Evolutionary conservation across 2,888 invertebrate genomes (phyloP), one percentile per base, ranked within the genome.

Genomic region (Patella depressa): DNA sequence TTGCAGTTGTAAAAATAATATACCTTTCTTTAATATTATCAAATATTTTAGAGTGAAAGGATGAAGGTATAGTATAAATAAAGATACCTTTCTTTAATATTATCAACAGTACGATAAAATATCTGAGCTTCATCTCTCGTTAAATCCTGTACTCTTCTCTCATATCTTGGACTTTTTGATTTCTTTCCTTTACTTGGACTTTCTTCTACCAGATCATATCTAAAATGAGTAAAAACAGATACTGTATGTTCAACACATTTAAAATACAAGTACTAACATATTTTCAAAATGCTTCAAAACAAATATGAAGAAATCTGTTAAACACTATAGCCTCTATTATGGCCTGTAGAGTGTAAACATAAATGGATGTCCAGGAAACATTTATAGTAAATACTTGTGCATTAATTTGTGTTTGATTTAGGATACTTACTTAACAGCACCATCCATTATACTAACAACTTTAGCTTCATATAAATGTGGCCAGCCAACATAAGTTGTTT

Each of bases 401-500:
- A 73, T 57, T 73, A 55, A 17, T n/a, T 54, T 19, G 5, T 17
- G 53, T 45, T 45, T 59, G 17, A 29, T 19, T n/a, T 29, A 59
- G 15, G 19, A 57, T 54, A 74, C 80, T 76, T 82, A 88, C 88
- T 84, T 88, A 59, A 77, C 74, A 75, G 93, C 92, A 73, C 92
- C 93, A 85, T 94, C 93, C 0, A 94, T 94, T 19, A 96, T 93
- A 3, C 94, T 93, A 71, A 94, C 91, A 3, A 96, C 95, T 87
- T 89, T 90, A 14, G 96, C 96, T 91, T 96, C 96, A n/a, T 94
- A 93, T 76, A 99, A 93, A 92, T 98, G 97, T 0, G 99, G 99
- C 98, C 98, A 99, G 7, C 95, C 94, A 4, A 97, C 96, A 93
- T 94, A 96, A 2, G 98, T 94, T 71, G 93, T 92, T 89, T 95